phyloP scores from a whole-genome alignment of 30 jellyfish, hydroid and myxozoan genomes.

The Mastigias papua region DNA sequence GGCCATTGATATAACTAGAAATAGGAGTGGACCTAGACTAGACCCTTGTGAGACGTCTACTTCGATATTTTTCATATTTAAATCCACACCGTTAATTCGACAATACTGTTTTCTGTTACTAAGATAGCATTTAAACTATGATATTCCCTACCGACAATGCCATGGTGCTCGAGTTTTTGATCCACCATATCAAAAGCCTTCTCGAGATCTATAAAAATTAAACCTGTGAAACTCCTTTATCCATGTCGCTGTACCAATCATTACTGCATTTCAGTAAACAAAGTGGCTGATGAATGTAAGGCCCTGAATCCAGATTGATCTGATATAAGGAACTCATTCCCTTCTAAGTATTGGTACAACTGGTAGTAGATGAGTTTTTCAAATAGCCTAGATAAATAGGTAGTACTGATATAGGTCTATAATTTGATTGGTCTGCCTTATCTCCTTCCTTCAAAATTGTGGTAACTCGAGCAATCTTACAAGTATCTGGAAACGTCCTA shows the following conservation, averaged over 20 bases:
- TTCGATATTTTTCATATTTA: too few relatives aligned
- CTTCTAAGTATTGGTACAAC: background rate
- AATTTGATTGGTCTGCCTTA: background rate
- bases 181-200: background rate
- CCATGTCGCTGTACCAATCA: background rate
- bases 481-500: background rate
- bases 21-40: too few relatives aligned
- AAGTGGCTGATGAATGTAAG: background rate
- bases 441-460: background rate
- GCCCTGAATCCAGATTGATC: background rate
- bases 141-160: too few relatives aligned
- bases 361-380: background rate
- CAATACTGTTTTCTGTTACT: too few relatives aligned
- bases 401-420: background rate
- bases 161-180: too few relatives aligned
- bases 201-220: background rate
- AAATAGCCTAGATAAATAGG: background rate
- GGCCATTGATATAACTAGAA: too few relatives aligned
- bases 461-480: background rate
- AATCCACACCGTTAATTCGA: too few relatives aligned
- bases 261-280: background rate
- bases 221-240: background rate
- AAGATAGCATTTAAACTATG: too few relatives aligned
- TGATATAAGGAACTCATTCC: background rate
- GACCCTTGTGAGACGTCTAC: too few relatives aligned